Evolutionary conservation across 1,140 invertebrate genomes (phyloP).

Genomic region (Drosophila tsacasi): DNA sequence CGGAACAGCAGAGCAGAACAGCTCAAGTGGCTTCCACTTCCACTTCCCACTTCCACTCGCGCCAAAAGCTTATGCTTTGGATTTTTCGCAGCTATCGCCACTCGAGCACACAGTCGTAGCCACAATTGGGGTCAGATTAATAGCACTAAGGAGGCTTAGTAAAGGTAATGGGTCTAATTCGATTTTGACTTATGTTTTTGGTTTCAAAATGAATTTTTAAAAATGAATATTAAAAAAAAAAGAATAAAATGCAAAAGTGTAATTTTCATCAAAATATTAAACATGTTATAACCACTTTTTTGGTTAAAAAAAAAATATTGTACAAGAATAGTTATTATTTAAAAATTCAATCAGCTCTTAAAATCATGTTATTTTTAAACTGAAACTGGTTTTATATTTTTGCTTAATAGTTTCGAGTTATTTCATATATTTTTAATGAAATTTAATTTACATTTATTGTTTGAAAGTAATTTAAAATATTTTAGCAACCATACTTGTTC

Average conservation of each 20-base stretch:
- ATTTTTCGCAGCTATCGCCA: constrained; percentile 77
- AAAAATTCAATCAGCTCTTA: neutral
- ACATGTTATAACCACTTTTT: neutral
- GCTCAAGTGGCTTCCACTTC: constrained; percentile 41
- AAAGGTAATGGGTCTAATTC: no score
- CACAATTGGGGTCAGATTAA: constrained; percentile 9
- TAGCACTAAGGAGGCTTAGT: neutral
- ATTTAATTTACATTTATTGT: neutral
- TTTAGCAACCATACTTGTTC: no score
- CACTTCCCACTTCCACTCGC: constrained; percentile 67
- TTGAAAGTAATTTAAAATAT: neutral
- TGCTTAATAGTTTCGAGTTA: neutral
- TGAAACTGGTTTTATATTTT: no score
- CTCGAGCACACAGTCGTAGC: constrained; percentile 68
- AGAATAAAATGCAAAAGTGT: no score
- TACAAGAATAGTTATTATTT: neutral
- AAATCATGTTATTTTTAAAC: no score
- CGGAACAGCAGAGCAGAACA: constrained; percentile 46
- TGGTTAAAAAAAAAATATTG: neutral
- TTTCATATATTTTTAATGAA: neutral
- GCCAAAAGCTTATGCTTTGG: constrained; percentile 78
- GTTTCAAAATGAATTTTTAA: neutral
- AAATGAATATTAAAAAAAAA: neutral
- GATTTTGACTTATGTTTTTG: neutral
- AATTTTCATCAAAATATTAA: neutral